Percentiles rank a stretch among this genome's conserved stretches.
phyloP scores from a whole-genome alignment of 2,113 vertebrate genomes.

The Scomber japonicus region DNA sequence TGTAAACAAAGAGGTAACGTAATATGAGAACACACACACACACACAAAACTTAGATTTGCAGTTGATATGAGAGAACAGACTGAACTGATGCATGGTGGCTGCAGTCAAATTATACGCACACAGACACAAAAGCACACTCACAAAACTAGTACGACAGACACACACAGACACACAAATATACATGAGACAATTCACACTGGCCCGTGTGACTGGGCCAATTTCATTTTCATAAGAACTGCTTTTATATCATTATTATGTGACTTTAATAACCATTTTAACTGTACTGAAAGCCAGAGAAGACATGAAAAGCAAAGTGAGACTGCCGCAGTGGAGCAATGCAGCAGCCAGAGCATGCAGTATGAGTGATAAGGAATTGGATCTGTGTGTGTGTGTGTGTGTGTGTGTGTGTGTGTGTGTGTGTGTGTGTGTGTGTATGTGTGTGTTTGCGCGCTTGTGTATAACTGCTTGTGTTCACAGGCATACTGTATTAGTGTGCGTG shows the following conservation, averaged over 20 bases:
- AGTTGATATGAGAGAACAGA: slow-evolving; percentile 1
- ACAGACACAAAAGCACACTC: neutral
- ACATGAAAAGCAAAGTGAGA: slow-evolving; percentile 8
- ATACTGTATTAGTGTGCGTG: slow-evolving; percentile 20
- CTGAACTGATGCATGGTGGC: neutral
- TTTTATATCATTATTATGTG: neutral
- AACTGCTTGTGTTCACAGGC: slow-evolving; percentile 14
- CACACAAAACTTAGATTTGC: slow-evolving; percentile 3
- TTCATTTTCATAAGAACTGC: neutral
- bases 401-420: slow-evolving; percentile 9
- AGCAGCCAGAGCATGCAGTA: slow-evolving; percentile 48
- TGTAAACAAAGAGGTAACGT: no score
- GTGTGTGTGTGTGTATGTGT: neutral
- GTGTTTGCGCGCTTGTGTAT: neutral
- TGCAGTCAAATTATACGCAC: neutral
- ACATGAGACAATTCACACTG: neutral
- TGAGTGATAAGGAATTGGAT: slow-evolving; percentile 10
- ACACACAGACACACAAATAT: neutral
- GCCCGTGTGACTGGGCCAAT: no score
- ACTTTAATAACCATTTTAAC: neutral
- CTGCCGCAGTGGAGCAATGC: slow-evolving; percentile 61
- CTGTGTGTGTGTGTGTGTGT: slow-evolving; percentile 7
- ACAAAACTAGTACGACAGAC: no score
- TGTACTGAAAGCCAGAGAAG: neutral
- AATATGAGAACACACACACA: no score